Evolutionary conservation across 2,797 vertebrate species (phyloP), one percentile per base, ranked within the genome.

Genomic region (Macropus fuliginosus): DNA sequence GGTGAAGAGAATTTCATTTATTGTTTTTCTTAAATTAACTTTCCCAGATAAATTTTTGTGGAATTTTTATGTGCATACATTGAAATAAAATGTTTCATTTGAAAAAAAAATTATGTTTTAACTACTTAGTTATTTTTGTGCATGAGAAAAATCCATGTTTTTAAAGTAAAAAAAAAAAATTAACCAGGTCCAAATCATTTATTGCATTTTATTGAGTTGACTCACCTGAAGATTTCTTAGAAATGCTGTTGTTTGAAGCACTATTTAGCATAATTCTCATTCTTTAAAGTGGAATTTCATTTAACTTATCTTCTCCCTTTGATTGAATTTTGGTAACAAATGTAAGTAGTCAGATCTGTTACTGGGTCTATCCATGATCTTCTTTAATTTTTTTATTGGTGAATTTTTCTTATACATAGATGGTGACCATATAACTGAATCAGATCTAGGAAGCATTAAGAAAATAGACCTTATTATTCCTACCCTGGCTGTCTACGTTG

Each of bases 31-130:
- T 74, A 21, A 74, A 24, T 40, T 24, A n/a, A 0, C 56, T 94
- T 93, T 93, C 52, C 29, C n/a, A 94, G 54, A 56, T 24, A 74
- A 90, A 91, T 93, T 90, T n/a, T 94, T 95, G 28, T 62, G 90
- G n/a, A 11, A 91, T 56, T 59, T 96, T 74, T 56, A 9, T 0
- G 16, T 92, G 2, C 54, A 55, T 92, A 94, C 12, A 95, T 94
- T 92, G 21, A 74, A 92, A 93, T 27, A 1, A 90, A 56, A 16
- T 91, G 87, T 24, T 40, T 81, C 18, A 81, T 40, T 74, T 74
- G 0, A 74, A 74, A 74, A 21, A 3, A 74, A 74, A 21, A 4
- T 74, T 1, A 6, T 40, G 16, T 40, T 81, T 81, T 81, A 81
- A 46, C 18, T 81, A 40, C 34, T 74, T 66, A n/a, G 4, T 5